These are phyloP conservation scores for Callosobruchus maculatus DNA, from an alignment of 2,888 invertebrate genomes.

Conservation along the genomic window DNA sequence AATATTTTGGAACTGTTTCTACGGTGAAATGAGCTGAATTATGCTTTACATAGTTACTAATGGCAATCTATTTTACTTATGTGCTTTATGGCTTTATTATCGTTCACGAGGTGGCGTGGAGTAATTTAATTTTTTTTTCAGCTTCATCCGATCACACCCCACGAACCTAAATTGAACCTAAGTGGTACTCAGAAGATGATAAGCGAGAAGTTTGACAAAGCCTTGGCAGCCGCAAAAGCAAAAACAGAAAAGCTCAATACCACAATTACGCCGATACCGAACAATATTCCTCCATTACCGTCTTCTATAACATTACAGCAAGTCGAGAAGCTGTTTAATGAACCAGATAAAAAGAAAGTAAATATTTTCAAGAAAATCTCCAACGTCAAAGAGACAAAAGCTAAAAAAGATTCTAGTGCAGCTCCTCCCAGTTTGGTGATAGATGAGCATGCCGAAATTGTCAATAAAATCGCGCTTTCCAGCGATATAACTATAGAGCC, in stretches of 20 bases:
- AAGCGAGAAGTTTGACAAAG: constrained; percentile 37
- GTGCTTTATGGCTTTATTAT: too few species aligned
- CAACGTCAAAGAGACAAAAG: constrained; percentile 59
- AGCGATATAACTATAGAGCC: constrained; percentile 59
- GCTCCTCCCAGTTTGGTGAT: constrained; percentile 48
- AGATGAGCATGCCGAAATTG: constrained; percentile 43
- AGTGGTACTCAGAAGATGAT: constrained; percentile 12
- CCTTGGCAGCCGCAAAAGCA: constrained; percentile 43
- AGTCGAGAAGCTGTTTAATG: constrained; percentile 63
- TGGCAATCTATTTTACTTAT: too few species aligned
- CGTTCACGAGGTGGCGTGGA: too few species aligned
- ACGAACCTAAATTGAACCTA: constrained; percentile 1
- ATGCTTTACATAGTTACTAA: too few species aligned
- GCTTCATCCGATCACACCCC: not conserved
- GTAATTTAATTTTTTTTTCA: not conserved
- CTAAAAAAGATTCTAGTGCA: constrained; percentile 47
- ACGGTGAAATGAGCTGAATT: too few species aligned
- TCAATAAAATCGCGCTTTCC: constrained; percentile 38
- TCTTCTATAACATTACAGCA: constrained; percentile 32
- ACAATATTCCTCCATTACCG: constrained; percentile 33
- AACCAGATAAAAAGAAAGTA: constrained; percentile 80
- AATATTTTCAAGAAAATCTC: constrained; percentile 87
- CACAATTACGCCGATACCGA: constrained; percentile 45
- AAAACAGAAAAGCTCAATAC: constrained; percentile 48
- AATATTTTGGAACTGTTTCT: too few species aligned